These are phyloP conservation scores for Aphyosemion australe DNA, from an alignment of 2,113 vertebrate species.

Conservation along the genomic window DNA sequence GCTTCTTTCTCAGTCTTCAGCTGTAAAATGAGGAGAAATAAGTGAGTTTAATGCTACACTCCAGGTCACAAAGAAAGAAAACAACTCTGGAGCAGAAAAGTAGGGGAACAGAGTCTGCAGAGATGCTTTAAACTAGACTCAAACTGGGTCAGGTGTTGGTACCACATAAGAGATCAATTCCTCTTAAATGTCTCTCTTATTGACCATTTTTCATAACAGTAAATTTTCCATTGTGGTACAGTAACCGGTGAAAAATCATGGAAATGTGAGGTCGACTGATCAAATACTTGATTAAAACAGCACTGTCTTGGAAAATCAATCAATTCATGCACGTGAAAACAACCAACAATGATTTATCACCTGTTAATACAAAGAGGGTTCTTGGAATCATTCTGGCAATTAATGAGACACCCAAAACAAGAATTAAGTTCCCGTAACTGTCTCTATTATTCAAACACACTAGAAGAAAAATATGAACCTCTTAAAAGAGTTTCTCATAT, in stretches of 20 bases:
- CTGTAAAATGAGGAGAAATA: constrained; percentile 18
- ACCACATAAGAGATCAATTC: background rate
- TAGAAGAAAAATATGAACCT: constrained; percentile 69
- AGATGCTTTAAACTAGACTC: too few species aligned
- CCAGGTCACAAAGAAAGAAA: too few species aligned
- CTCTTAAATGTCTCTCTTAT: background rate
- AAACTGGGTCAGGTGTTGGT: constrained; percentile 4
- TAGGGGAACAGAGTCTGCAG: too few species aligned
- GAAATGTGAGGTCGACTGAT: constrained; percentile 29
- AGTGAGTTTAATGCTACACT: constrained; percentile 59
- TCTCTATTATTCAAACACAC: constrained; percentile 69
- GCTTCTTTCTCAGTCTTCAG: constrained; percentile 2
- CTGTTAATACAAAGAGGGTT: constrained; percentile 64
- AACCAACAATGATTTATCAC: constrained; percentile 45
- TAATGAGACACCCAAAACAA: constrained; percentile 66
- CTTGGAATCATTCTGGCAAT: constrained; percentile 62
- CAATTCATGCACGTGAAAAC: constrained; percentile 56
- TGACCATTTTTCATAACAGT: constrained; percentile 8
- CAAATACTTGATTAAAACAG: constrained; percentile 21
- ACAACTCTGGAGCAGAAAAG: too few species aligned
- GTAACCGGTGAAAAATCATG: constrained; percentile 23
- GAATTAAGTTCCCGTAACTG: constrained; percentile 57
- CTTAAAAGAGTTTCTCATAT: constrained; percentile 73
- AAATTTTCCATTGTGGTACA: constrained; percentile 11
- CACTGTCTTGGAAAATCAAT: constrained; percentile 29